Percentiles rank a stretch among this genome's conserved stretches.
phyloP scores from a whole-genome alignment of 2,888 invertebrate genomes.

The Fabriciana adippe region DNA sequence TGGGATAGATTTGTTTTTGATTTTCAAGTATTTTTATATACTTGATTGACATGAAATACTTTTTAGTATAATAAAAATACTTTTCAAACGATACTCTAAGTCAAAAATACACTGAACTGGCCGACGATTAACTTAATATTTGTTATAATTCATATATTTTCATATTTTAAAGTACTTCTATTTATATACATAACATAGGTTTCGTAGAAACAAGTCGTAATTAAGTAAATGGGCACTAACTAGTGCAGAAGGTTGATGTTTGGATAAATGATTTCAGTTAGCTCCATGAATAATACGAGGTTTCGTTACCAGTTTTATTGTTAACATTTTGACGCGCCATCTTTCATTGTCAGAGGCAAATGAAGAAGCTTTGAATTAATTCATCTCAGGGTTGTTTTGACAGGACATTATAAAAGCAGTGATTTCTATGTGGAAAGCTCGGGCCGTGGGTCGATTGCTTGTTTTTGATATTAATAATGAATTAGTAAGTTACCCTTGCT shows the following conservation, averaged over 20 bases:
- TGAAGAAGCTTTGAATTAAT: conserved; percentile 38
- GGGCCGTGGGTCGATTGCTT: background rate
- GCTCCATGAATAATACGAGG: conserved; percentile 24
- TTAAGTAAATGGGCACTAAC: no score
- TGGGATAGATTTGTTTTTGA: no score
- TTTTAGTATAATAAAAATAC: no score
- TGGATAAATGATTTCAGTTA: conserved; percentile 27
- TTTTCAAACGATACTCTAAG: no score
- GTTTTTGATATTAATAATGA: conserved; percentile 3
- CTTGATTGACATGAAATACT: no score
- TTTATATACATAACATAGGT: no score
- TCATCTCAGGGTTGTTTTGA: conserved; percentile 30
- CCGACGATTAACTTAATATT: no score
- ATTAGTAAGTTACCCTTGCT: background rate
- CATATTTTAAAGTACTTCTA: no score
- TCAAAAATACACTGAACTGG: no score
- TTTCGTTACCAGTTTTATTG: conserved; percentile 24
- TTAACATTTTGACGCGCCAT: conserved; percentile 34
- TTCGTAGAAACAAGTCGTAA: no score
- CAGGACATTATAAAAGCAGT: conserved; percentile 27
- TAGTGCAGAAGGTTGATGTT: background rate
- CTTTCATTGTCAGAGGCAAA: conserved; percentile 34
- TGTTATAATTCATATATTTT: no score
- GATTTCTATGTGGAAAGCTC: conserved; percentile 17
- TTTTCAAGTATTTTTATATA: no score